Base-by-base conservation (phyloP, 2,888 invertebrate species). In the Colostygia pectinataria region DNA sequence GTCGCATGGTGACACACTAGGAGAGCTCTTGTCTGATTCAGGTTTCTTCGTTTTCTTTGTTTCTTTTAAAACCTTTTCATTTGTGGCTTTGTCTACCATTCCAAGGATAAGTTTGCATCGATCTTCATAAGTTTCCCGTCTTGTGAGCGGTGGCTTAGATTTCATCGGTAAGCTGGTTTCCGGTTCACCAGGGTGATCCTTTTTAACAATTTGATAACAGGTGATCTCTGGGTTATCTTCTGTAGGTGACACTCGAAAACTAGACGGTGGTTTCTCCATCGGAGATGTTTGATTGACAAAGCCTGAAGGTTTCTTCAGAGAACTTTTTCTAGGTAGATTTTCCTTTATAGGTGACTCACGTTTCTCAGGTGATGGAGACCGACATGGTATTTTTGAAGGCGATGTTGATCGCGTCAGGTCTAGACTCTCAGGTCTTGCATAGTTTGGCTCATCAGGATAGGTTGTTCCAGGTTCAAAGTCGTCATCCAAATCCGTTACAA, bases 51-150 rank as follows among this genome's bases (percentile, higher is more conserved):
- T 10, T 58, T 47, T 34, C 51, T 55, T 23, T 31, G 57, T 66
- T 43, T 71, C 63, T 32, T 64, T 71, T 14, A 58, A 66, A 14
- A 62, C 61, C 12, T 62, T 69, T 56, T 72, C 74, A 24, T 48
- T 46, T 9, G 64, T 71, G 0, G 70, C 80, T 44, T 80, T 78
- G 45, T 90, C 86, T 36, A 88, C 77, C 85, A 94, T 93, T 2
- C 94, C 94, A 27, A 94, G 83, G 61, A 94, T 94, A 66, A 94
- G 92, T 25, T 93, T 90, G 59, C 94, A 94, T 23, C 94, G 87
- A 72, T 94, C 94, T 74, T 94, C 94, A 56, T 94, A 95, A 1
- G 94, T 94, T 76, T 95, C 94, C 25, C 93, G 92, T 61, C 94
- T 88, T 56, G 91, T 92, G 24, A 92, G 74, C 0, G 93, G 92